Percentiles rank a stretch among this genome's conserved stretches.
phyloP scores from a whole-genome alignment of 2,113 vertebrate genomes.

The Deroptyus accipitrinus region DNA sequence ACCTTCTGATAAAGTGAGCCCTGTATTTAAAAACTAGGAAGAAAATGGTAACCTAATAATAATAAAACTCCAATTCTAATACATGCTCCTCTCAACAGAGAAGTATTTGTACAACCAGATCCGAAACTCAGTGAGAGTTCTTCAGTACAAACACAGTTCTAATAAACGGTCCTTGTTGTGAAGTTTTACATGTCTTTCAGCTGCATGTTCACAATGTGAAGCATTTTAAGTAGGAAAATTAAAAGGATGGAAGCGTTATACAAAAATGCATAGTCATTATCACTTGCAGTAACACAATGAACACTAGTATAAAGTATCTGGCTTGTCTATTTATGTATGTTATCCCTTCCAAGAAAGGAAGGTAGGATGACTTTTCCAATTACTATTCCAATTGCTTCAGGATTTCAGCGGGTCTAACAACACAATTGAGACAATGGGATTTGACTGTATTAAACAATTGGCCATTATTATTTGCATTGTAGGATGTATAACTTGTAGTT shows the following conservation, averaged over 20 bases:
- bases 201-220: neutral
- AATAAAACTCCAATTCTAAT: neutral
- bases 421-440: neutral
- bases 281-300: neutral
- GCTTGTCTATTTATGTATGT: neutral
- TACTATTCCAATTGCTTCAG: neutral
- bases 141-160: neutral
- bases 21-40: neutral
- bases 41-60: neutral
- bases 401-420: neutral
- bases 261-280: neutral
- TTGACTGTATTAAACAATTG: neutral
- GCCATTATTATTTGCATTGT: neutral
- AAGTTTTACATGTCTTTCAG: neutral
- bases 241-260: neutral
- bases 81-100: neutral
- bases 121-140: neutral
- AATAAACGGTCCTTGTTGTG: neutral
- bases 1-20: neutral
- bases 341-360: neutral
- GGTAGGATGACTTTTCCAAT: neutral
- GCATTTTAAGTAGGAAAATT: neutral
- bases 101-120: neutral
- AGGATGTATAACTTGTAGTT: neutral
- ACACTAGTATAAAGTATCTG: neutral